A percentile compares a stretch with the other conserved stretches of the same genome.
These are phyloP conservation scores for Enteromius paludinosus DNA, from an alignment of 2,797 vertebrate genomes.

Conservation along the genomic window DNA sequence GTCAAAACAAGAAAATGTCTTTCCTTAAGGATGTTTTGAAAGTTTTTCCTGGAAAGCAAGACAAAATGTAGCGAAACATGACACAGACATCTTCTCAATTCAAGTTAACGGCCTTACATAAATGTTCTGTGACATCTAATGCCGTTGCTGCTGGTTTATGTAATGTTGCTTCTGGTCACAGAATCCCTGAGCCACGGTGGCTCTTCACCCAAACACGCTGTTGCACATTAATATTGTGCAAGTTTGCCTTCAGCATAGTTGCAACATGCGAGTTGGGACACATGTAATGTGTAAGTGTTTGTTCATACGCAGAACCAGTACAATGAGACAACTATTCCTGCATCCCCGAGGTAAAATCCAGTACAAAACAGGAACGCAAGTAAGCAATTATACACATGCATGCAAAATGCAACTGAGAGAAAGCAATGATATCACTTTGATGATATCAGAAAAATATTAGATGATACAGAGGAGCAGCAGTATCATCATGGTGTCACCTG, in stretches of 20 bases:
- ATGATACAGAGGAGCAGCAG: not conserved
- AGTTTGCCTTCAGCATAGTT: slow-evolving; percentile 11
- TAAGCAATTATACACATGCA: not conserved
- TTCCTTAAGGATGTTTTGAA: not conserved
- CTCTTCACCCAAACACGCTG: not conserved
- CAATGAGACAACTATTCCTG: not conserved
- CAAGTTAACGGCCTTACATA: slow-evolving; percentile 11
- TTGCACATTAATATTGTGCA: slow-evolving; percentile 18
- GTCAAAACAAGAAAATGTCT: not conserved
- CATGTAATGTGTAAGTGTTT: not conserved
- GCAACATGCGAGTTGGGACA: not conserved
- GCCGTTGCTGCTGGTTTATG: slow-evolving; percentile 2
- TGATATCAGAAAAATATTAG: not conserved
- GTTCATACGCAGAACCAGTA: not conserved
- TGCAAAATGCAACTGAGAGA: not conserved
- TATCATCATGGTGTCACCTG: not conserved
- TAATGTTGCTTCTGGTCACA: slow-evolving; percentile 23
- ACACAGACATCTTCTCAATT: not conserved
- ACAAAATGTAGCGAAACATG: not conserved
- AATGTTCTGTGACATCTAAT: slow-evolving; percentile 22
- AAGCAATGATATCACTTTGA: not conserved
- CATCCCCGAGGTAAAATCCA: not conserved
- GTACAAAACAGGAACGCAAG: not conserved
- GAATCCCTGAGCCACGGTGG: not conserved
- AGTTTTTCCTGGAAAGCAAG: slow-evolving; percentile 1